These are phyloP conservation scores for Neosilurus mollespiculum DNA, from an alignment of 2,797 vertebrate species.

Conservation along the genomic window DNA sequence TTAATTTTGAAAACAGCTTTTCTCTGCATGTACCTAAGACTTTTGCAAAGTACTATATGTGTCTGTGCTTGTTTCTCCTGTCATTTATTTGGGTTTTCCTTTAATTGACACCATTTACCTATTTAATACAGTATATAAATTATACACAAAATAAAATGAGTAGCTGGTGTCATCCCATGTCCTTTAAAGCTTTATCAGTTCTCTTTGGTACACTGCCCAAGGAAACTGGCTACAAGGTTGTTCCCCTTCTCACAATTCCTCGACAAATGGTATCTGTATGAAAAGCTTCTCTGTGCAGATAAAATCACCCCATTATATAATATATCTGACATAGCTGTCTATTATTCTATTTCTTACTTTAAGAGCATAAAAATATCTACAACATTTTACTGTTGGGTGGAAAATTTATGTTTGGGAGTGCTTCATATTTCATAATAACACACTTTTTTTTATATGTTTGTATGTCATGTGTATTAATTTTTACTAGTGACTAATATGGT, in stretches of 20 bases:
- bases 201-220: slow-evolving; percentile 1
- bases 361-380: background rate
- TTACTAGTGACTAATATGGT: background rate
- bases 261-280: background rate
- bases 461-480: background rate
- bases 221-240: slow-evolving; percentile 18
- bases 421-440: background rate
- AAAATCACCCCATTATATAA: background rate
- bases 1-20: too few species aligned
- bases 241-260: background rate
- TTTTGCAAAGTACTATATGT: too few species aligned
- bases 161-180: background rate
- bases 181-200: slow-evolving; percentile 18
- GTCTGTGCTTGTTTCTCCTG: background rate
- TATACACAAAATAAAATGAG: slow-evolving; percentile 1
- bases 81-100: background rate
- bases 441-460: background rate
- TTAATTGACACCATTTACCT: background rate
- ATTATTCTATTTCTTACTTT: background rate
- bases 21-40: too few species aligned
- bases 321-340: background rate
- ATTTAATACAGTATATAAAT: background rate
- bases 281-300: background rate
- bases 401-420: background rate
- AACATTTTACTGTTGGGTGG: too few species aligned